These are phyloP conservation scores for Trichogramma evanescens DNA, from an alignment of 2,888 invertebrate species.

Conservation along the genomic window DNA sequence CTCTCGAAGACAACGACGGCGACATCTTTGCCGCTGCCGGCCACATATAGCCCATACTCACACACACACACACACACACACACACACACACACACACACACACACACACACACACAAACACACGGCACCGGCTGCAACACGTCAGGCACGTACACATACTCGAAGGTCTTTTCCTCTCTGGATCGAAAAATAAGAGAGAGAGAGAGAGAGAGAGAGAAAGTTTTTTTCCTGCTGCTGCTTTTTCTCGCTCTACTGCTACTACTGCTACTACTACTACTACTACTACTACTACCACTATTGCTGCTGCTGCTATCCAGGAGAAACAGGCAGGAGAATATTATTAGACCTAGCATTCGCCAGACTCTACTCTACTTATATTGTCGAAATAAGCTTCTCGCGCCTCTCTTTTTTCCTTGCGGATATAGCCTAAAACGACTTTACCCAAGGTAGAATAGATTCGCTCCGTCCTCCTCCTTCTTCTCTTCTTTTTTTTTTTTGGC, in stretches of 20 bases:
- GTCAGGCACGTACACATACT: conserved; percentile 8
- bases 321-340: conserved; percentile 37
- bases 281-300: too few relatives aligned
- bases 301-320: not conserved
- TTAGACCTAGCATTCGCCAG: conserved; percentile 39
- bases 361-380: conserved; percentile 26
- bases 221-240: not conserved
- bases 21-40: not conserved
- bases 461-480: conserved; percentile 1
- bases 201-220: conserved; percentile 12
- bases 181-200: conserved; percentile 15
- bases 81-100: conserved; percentile 20
- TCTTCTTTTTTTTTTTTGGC: not conserved
- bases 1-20: not conserved
- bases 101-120: conserved; percentile 20
- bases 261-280: too few relatives aligned
- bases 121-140: conserved; percentile 19
- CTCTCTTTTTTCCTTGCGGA: not conserved
- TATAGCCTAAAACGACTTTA: not conserved
- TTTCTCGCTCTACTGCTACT: not conserved
- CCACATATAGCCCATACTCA: conserved; percentile 10
- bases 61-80: conserved; percentile 21
- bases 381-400: conserved; percentile 33
- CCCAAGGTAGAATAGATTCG: conserved; percentile 15
- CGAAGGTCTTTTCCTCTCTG: conserved; percentile 27